These are phyloP conservation scores for Sisyra terminalis DNA, from an alignment of 2,888 invertebrate genomes.

Conservation along the genomic window DNA sequence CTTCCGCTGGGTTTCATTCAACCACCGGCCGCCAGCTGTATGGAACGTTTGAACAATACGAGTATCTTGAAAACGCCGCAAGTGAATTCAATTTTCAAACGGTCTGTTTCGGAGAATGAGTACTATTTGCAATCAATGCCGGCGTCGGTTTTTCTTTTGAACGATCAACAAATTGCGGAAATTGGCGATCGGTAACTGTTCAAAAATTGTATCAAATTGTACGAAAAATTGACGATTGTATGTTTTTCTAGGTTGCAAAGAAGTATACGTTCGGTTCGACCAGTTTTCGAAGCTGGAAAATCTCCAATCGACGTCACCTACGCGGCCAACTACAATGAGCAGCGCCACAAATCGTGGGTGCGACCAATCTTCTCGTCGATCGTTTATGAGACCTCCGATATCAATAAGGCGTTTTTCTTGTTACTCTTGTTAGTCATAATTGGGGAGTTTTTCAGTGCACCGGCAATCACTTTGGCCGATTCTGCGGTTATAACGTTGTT, in stretches of 20 bases:
- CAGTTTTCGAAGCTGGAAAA: slow-evolving; percentile 31
- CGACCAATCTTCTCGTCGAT: slow-evolving; percentile 86
- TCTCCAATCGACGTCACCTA: slow-evolving; percentile 63
- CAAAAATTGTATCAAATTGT: too few species aligned
- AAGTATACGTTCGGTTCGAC: slow-evolving; percentile 26
- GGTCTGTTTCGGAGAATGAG: slow-evolving; percentile 25
- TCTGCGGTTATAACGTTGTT: slow-evolving; percentile 79
- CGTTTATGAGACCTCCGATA: slow-evolving; percentile 77
- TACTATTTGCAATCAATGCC: slow-evolving; percentile 6
- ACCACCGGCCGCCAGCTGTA: slow-evolving; percentile 83
- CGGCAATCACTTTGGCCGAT: slow-evolving; percentile 88
- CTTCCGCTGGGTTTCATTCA: slow-evolving; percentile 90
- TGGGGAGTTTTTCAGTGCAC: slow-evolving; percentile 95
- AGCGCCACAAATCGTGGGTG: slow-evolving; percentile 57
- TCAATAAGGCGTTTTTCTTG: slow-evolving; percentile 91
- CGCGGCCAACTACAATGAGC: slow-evolving; percentile 57
- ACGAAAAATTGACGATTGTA: not conserved
- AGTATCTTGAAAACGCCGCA: slow-evolving; percentile 45
- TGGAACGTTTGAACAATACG: slow-evolving; percentile 47
- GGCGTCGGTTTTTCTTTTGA: not conserved
- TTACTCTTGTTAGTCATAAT: slow-evolving; percentile 82
- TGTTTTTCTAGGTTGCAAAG: slow-evolving; percentile 21
- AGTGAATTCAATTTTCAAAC: slow-evolving; percentile 27
- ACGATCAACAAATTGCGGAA: not conserved
- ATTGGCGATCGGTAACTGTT: not conserved